These are phyloP conservation scores for Typhlichthys subterraneus DNA, from an alignment of 2,797 vertebrate genomes.

Conservation along the genomic window DNA sequence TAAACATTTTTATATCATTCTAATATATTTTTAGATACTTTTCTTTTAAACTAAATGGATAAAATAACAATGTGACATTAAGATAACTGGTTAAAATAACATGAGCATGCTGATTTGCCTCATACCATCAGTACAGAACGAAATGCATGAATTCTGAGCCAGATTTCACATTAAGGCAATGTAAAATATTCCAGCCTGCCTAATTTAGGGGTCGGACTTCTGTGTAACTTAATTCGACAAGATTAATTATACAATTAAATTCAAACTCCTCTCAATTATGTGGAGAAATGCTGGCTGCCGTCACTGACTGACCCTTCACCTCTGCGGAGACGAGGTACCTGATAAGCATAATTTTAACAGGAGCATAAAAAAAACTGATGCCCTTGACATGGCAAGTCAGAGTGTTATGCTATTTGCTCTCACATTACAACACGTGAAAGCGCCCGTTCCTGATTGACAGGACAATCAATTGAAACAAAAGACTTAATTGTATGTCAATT, in stretches of 20 bases:
- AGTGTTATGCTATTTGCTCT: conserved; percentile 61
- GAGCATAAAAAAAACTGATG: conserved; percentile 78
- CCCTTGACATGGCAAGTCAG: conserved; percentile 66
- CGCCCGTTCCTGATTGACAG: conserved; percentile 65
- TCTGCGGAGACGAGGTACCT: conserved; percentile 85
- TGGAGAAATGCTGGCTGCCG: conserved; percentile 85
- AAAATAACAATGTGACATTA: conserved; percentile 76
- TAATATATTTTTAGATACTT: conserved; percentile 52
- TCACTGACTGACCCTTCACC: conserved; percentile 83
- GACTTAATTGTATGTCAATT: conserved; percentile 72
- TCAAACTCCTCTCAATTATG: conserved; percentile 96
- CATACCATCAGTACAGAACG: conserved; percentile 71
- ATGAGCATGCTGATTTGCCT: conserved; percentile 65
- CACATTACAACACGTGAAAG: conserved; percentile 48
- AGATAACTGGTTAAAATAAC: conserved; percentile 76
- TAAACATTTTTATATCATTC: background rate
- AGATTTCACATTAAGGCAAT: conserved; percentile 84
- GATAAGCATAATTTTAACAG: conserved; percentile 91
- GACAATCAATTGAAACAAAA: conserved; percentile 71
- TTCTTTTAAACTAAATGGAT: conserved; percentile 73
- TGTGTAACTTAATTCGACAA: conserved; percentile 96
- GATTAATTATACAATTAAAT: conserved; percentile 99
- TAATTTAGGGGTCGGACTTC: conserved; percentile 89
- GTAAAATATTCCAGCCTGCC: conserved; percentile 90
- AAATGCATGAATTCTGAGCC: conserved; percentile 71